Base-by-base conservation (phyloP, 2,888 invertebrate species). In the Tetrapedia diversipes region DNA sequence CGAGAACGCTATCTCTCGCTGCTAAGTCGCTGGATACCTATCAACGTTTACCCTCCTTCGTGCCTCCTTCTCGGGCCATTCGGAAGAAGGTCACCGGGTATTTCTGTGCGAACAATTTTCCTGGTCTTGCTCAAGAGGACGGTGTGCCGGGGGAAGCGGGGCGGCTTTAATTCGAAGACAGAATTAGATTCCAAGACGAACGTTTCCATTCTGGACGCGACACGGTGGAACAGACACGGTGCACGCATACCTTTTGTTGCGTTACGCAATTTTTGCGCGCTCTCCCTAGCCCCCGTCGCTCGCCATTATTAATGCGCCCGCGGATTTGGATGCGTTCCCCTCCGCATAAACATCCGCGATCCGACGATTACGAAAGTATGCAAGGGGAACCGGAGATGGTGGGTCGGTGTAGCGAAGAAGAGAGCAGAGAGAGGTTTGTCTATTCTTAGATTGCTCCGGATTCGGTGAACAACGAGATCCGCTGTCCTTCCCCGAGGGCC, bases 371-470 rank as follows among this genome's bases (percentile, higher is more conserved):
- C 65, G 74, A 75, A 64, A 72, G 72, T 64, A 72, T 41, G 74
- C 72, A 56, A 29, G 27, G 39, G 10, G 68, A 34, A 37, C 27
- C 41, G 60, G 51, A 66, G 66, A 67, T 24, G 39, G 73, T 51
- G n/a, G 47, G 66, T 43, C 57, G 57, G 19, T 27, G 56, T 37
- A 11, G 51, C 34, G 37, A 14, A 45, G 43, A 43, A 1, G 19
- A 11, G 34, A 6, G 45, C 8, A 22, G 14, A 10, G 6, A 27
- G 32, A 37, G 8, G 2, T n/a, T n/a, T n/a, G n/a, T 43, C 74
- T 77, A 77, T 77, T 72, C 64, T 77, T 56, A 45, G 64, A 37
- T 59, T 64, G 79, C 56, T 77, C 72, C 66, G 73, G 68, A 73
- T 79, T 79, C 66, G 64, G 22, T n/a, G 59, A 43, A 65, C 72